Evolutionary conservation across 2,888 invertebrate species (phyloP), one percentile per base, ranked within the genome.

Genomic region (Lycocerus yunnanus): DNA sequence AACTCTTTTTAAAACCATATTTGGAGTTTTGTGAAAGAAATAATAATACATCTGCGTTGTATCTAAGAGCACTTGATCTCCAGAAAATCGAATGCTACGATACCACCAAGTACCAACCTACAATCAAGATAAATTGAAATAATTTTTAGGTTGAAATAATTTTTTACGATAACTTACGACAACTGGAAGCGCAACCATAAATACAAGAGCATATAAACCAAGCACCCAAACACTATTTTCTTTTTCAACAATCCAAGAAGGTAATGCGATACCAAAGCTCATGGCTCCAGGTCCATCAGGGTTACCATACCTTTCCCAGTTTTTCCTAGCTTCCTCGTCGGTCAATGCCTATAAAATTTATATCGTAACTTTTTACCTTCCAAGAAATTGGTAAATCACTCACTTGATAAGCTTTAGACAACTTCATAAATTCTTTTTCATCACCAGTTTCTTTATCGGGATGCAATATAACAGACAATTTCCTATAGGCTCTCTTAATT

Each of bases 171-270:
- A 21, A 70, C 91, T 89, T 86, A 91, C 95, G 77, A 93, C 93
- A 71, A 94, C 94, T 18, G 96, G 96, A 85, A 99, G 88, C 60
- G 98, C 96, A 72, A 99, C 94, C 98, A 99, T 99, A 87, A 99
- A 99, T 1, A 99, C 95, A 68, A 99, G 89, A 4, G 95, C 98
- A 88, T 98, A 98, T 1, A 97, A 90, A 3, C 97, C 97, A 67
- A 98, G 90, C 6, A 98, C 98, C 97, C 97, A 98, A 18, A 99
- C 93, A 80, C 98, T 98, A 86, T 99, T 99, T 88, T 99, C 97
- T 86, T 99, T 98, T 85, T 99, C 98, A 10, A 99, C 98, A 86
- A 99, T 98, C 99, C 99, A 99, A 71, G 99, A 98, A 6, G 99
- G 99, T 70, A 99, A 87, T 8, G 99, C 99, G 85, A 99, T 99